A percentile compares a stretch with the other conserved stretches of the same genome.
phyloP scores from a whole-genome alignment of 2,888 invertebrate genomes.

The Stictocephala bisonia region DNA sequence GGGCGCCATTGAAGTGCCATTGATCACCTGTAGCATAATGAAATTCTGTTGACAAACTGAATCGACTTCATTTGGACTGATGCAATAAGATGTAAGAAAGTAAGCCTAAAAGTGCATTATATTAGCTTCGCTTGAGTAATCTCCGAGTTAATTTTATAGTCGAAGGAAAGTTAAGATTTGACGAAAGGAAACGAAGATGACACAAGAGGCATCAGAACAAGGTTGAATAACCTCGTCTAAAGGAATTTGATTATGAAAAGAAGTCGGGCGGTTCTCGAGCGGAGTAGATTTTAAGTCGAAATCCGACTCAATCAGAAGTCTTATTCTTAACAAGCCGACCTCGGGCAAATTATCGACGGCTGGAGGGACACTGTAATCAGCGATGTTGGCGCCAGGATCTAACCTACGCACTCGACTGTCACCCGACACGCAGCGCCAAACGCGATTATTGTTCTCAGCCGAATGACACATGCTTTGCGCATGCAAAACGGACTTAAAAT shows the following conservation, averaged over 20 bases:
- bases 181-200: constrained; percentile 32
- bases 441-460: too few relatives aligned
- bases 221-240: constrained; percentile 43
- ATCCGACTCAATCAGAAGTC: constrained; percentile 41
- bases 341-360: constrained; percentile 38
- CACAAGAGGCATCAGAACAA: constrained; percentile 38
- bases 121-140: constrained; percentile 16
- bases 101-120: neutral
- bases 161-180: constrained; percentile 32
- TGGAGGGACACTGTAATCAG: constrained; percentile 39
- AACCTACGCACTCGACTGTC: neutral
- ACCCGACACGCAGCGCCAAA: neutral
- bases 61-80: too few relatives aligned
- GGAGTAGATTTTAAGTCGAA: constrained; percentile 21
- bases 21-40: too few relatives aligned
- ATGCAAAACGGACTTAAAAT: too few relatives aligned
- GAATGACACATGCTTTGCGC: too few relatives aligned
- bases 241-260: constrained; percentile 42
- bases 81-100: neutral
- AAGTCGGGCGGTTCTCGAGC: constrained; percentile 30
- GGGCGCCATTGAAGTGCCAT: too few relatives aligned
- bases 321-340: constrained; percentile 43
- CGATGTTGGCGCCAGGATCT: neutral
- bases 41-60: too few relatives aligned
- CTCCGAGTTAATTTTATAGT: constrained; percentile 32